Base-by-base conservation (phyloP, 2,888 invertebrate genomes). In the Andrena minutula region DNA sequence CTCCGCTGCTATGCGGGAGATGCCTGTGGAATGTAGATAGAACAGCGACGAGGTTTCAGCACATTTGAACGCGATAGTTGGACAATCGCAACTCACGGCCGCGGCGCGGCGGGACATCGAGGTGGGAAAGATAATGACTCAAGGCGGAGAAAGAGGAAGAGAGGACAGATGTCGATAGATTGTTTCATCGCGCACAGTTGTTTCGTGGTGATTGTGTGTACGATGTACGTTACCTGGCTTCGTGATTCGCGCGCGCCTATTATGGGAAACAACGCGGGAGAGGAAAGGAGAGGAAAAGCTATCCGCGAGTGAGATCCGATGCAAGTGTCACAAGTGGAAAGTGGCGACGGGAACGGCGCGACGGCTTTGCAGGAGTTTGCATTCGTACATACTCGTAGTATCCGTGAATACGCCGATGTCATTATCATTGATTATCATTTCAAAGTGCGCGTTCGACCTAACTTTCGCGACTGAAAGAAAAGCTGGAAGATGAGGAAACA, bases 131-230 rank as follows among this genome's bases (percentile, higher is more conserved):
- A 82, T 78, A 82, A 78, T 78, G 72, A 30, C 16, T 35, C 10
- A 5, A 51, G 35, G 28, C 5, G 51, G 23, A 66, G 47, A 72
- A 47, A 63, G 72, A 23, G 47, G 47, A 23, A 3, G 75, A 3
- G 75, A 70, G 75, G 30, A 70, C 30, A 53, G 51, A 12, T 68
- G 68, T 65, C 85, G 85, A 82, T 84, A 61, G 75, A 73, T 70
- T 41, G 79, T 61, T 47, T 65, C 58, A 49, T 75, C 71, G 75
- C 30, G 51, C 58, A 58, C 73, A 68, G 75, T 75, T 60, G 49
- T 30, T 6, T 16, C 30, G 61, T 7, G 72, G 30, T 23, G 49
- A 6, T 72, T 35, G 12, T 32, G 32, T 56, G 74, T 60, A 72
- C 26, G 10, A 58, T 41, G 63, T 35, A 35, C 70, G 41, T 75